Conservation (phyloP, 2,797 vertebrate genomes). For the Myotis vivesi region DNA sequence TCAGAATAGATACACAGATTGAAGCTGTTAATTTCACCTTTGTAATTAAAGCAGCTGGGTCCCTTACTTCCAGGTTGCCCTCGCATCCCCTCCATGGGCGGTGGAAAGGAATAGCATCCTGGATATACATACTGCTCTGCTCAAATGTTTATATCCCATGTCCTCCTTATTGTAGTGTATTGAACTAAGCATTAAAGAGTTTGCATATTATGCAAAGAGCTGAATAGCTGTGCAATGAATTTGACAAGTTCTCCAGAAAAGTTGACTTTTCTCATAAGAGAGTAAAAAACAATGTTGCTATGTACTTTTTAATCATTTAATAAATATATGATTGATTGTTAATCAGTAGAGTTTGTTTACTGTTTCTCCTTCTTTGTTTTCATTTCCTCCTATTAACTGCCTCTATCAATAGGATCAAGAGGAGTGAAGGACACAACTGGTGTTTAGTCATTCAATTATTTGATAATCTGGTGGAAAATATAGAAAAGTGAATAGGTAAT, state of each 20-base stretch:
- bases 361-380: not conserved
- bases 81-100: not conserved
- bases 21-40: slow-evolving; percentile 67
- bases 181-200: not conserved
- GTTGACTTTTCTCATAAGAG: not conserved
- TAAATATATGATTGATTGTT: not conserved
- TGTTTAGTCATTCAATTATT: not conserved
- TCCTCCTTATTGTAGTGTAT: not conserved
- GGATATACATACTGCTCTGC: not conserved
- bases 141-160: not conserved
- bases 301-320: not conserved
- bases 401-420: not conserved
- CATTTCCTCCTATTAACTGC: not conserved
- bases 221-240: not conserved
- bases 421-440: not conserved
- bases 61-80: not conserved
- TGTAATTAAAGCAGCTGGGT: not conserved
- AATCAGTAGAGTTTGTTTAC: not conserved
- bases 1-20: slow-evolving; percentile 43
- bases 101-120: not conserved
- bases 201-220: not conserved
- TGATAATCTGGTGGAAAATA: not conserved
- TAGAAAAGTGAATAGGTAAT: not conserved
- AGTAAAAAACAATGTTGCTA: not conserved
- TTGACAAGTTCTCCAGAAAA: not conserved